Evolutionary conservation across 2,888 invertebrate genomes (phyloP).

Genomic region (Nomada ruficornis): DNA sequence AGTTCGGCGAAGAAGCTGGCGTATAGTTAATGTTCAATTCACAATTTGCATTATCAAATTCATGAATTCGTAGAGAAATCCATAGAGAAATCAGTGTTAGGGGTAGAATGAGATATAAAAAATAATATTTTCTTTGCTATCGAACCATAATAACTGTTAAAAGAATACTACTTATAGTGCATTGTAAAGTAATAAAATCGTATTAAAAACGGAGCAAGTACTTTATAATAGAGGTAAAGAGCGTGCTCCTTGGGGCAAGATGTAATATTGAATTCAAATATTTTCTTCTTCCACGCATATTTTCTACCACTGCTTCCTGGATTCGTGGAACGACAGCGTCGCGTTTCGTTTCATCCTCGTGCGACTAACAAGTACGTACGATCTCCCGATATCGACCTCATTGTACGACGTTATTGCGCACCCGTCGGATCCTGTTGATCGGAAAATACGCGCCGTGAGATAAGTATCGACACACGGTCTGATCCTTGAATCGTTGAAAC

Average conservation of each 20-base stretch:
- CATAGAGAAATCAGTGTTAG: no score
- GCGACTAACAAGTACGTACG: slow-evolving; percentile 21
- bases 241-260: no score
- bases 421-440: slow-evolving; percentile 27
- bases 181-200: not conserved
- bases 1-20: no score
- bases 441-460: slow-evolving; percentile 40
- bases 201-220: not conserved
- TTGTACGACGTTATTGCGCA: slow-evolving; percentile 21
- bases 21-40: no score
- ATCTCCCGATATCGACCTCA: slow-evolving; percentile 20
- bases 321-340: not conserved
- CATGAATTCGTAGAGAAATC: no score
- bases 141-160: no score
- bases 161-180: no score
- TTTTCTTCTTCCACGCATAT: no score
- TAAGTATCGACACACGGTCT: slow-evolving; percentile 30
- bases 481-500: slow-evolving; percentile 12
- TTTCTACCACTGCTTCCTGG: not conserved
- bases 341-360: slow-evolving; percentile 8
- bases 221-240: not conserved
- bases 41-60: no score
- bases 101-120: no score
- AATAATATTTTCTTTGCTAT: no score
- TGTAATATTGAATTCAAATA: not conserved